Evolutionary conservation across 2,113 vertebrate species (phyloP).

Genomic region (Trematocara unimaculatum): DNA sequence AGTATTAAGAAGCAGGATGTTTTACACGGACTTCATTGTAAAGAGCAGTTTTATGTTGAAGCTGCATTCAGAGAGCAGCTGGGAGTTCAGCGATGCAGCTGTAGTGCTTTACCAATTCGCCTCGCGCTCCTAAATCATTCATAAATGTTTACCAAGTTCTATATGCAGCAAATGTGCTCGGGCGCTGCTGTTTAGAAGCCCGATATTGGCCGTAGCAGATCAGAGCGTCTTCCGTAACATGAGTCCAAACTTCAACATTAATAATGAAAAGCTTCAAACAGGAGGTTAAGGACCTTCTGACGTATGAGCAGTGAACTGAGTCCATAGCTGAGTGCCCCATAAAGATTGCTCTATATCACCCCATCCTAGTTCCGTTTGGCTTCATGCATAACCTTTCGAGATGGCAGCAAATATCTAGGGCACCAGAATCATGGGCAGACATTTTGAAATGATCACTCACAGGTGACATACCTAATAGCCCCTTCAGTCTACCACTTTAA

Average conservation of each 20-base stretch:
- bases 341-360: background rate
- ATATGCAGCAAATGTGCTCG: conserved; percentile 26
- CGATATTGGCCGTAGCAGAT: background rate
- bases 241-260: conserved; percentile 49
- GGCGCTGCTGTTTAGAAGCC: conserved; percentile 29
- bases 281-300: conserved; percentile 42
- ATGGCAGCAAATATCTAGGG: background rate
- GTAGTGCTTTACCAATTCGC: conserved; percentile 20
- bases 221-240: conserved; percentile 4
- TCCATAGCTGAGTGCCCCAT: background rate
- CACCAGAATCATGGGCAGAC: background rate
- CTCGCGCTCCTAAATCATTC: conserved; percentile 58
- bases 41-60: background rate
- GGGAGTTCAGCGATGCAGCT: conserved; percentile 12
- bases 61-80: conserved; percentile 7
- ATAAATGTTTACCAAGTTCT: conserved; percentile 56
- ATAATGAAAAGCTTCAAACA: conserved; percentile 64
- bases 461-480: conserved; percentile 44
- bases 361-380: background rate
- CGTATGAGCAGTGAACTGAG: background rate
- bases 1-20: background rate
- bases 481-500: conserved; percentile 40
- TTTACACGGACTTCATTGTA: background rate
- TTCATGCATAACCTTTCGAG: background rate
- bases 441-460: conserved; percentile 42